Percentiles rank a stretch among this genome's conserved stretches.
Evolutionary conservation across 2,888 invertebrate genomes (phyloP).

Genomic region (Phalera bucephala): DNA sequence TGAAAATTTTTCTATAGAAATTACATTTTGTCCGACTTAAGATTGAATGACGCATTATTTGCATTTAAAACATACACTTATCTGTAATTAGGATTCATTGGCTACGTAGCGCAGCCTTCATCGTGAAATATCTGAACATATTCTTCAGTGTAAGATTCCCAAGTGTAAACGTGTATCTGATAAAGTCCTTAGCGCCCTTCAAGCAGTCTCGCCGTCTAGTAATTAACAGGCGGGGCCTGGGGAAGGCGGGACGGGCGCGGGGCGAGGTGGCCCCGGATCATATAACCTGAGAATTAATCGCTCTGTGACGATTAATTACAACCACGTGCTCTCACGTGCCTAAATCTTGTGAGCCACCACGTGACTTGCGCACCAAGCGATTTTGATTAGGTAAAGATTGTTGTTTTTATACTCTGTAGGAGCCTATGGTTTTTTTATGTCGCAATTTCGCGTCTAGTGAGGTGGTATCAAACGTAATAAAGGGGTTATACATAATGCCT

Average conservation of each 20-base stretch:
- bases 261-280: slow-evolving; percentile 58
- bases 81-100: no score
- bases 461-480: no score
- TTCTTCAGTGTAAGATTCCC: slow-evolving; percentile 23
- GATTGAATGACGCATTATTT: no score
- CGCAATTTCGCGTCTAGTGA: no score
- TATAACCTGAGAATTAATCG: slow-evolving; percentile 79
- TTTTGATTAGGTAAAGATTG: slow-evolving; percentile 4
- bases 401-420: no score
- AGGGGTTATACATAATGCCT: no score
- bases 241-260: slow-evolving; percentile 18
- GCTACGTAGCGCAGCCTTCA: slow-evolving; percentile 2
- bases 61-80: no score
- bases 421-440: no score
- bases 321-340: slow-evolving; percentile 58
- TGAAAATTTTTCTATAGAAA: no score
- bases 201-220: slow-evolving; percentile 58
- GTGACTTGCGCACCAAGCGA: slow-evolving; percentile 31
- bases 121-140: slow-evolving; percentile 9
- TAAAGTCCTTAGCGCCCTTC: slow-evolving; percentile 55
- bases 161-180: slow-evolving; percentile 31
- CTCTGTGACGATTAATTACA: slow-evolving; percentile 74
- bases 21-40: no score
- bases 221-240: slow-evolving; percentile 55
- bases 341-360: slow-evolving; percentile 41